phyloP scores from a whole-genome alignment of 2,888 invertebrate genomes.

The Cryptocheilus praepositus region DNA sequence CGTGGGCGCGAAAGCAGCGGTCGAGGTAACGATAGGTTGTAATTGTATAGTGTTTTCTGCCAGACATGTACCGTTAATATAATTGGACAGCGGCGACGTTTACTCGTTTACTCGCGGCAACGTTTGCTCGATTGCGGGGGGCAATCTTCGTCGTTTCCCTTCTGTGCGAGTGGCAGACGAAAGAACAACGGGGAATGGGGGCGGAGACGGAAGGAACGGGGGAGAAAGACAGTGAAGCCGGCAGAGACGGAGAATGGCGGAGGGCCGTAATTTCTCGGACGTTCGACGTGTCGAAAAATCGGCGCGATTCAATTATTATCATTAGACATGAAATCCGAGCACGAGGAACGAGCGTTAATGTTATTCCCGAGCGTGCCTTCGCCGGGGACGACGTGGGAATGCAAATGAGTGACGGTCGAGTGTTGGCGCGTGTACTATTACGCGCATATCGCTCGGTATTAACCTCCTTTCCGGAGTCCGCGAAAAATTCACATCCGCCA shows the following conservation, averaged over 20 bases:
- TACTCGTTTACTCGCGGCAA: background rate
- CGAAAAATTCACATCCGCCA: no score
- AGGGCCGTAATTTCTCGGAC: constrained; percentile 41
- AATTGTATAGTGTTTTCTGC: constrained; percentile 50
- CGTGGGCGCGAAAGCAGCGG: constrained; percentile 49
- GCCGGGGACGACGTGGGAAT: no score
- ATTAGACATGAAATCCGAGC: constrained; percentile 41
- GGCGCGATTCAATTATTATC: constrained; percentile 48
- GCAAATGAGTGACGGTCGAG: no score
- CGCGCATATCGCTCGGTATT: no score
- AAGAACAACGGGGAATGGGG: background rate
- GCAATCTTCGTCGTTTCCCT: constrained; percentile 1
- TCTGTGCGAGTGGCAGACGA: background rate
- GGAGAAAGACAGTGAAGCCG: no score
- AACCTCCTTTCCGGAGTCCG: no score
- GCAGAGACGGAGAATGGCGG: background rate
- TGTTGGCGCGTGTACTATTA: no score
- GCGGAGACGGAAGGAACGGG: background rate
- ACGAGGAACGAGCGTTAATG: constrained; percentile 7
- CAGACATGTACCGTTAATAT: constrained; percentile 50
- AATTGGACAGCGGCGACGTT: constrained; percentile 41
- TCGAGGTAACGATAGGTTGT: constrained; percentile 50
- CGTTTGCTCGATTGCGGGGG: background rate
- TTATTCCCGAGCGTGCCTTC: no score
- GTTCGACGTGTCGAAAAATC: constrained; percentile 39